Evolutionary conservation across 2,888 invertebrate genomes (phyloP).

Genomic region (Scaptomyza reducta): DNA sequence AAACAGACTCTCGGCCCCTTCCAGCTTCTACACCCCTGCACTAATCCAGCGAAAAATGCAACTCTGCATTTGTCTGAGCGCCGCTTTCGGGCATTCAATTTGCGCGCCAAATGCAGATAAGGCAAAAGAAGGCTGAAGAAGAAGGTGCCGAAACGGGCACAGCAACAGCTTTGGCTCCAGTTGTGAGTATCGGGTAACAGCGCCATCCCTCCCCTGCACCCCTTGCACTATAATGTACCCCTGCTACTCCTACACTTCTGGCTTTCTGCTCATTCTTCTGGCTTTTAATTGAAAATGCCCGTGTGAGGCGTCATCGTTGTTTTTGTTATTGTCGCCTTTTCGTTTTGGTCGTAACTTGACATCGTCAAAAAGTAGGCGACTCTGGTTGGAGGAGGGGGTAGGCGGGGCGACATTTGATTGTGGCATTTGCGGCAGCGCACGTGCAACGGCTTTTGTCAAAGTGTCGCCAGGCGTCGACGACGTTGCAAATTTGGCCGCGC

Average conservation of each 20-base stretch:
- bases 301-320: constrained; percentile 41
- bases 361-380: constrained; percentile 44
- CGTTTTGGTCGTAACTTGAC: constrained; percentile 62
- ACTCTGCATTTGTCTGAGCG: constrained; percentile 73
- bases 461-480: constrained; percentile 57
- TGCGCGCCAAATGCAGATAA: constrained; percentile 73
- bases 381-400: neutral
- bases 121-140: constrained; percentile 23
- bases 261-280: neutral
- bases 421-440: constrained; percentile 55
- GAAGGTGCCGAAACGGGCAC: neutral
- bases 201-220: constrained; percentile 25
- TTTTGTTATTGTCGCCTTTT: constrained; percentile 1
- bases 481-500: constrained; percentile 71
- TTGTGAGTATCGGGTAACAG: constrained; percentile 57
- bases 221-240: neutral
- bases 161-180: constrained; percentile 34
- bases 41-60: constrained; percentile 60
- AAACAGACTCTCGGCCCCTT: neutral
- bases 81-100: constrained; percentile 63
- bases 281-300: constrained; percentile 64
- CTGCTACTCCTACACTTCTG: neutral
- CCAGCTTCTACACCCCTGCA: neutral
- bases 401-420: constrained; percentile 1
- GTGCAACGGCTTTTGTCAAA: constrained; percentile 70